Percentiles rank a stretch among this genome's conserved stretches.
Conservation (phyloP, 2,888 invertebrate species). For the Ypsolopha sequella region DNA sequence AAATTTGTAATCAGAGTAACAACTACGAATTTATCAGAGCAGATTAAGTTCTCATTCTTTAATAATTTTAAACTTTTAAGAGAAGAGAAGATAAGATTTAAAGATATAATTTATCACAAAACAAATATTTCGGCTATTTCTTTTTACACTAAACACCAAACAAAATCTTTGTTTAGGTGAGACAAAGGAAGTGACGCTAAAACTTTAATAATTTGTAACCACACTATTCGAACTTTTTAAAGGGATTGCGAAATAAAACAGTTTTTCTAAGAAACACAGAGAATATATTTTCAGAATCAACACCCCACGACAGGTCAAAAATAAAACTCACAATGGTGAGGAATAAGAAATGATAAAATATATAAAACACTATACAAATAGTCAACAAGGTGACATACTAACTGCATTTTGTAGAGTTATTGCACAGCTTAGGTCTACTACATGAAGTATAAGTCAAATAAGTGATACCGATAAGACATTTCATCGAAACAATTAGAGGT, state of each 20-base stretch:
- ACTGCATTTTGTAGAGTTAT: neutral
- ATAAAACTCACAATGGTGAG: slow-evolving; percentile 57
- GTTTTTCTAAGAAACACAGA: slow-evolving; percentile 58
- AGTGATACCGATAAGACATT: no score
- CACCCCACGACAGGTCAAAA: slow-evolving; percentile 63
- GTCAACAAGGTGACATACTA: slow-evolving; percentile 58
- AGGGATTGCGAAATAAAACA: slow-evolving; percentile 26
- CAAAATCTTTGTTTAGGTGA: neutral
- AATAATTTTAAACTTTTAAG: no score
- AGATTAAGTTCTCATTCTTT: no score
- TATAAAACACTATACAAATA: slow-evolving; percentile 67
- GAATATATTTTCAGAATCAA: slow-evolving; percentile 67
- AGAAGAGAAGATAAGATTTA: no score
- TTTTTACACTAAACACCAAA: neutral
- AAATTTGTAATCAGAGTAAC: no score
- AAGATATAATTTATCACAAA: neutral
- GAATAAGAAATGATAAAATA: slow-evolving; percentile 54
- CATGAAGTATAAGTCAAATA: no score
- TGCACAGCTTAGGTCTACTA: neutral
- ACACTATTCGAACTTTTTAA: neutral
- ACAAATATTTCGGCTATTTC: neutral
- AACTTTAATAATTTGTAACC: neutral
- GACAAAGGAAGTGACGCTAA: neutral
- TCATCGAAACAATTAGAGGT: no score
- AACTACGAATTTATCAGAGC: no score